Evolutionary conservation across 2,797 vertebrate species (phyloP).

Genomic region (Pseudochirops cupreus): DNA sequence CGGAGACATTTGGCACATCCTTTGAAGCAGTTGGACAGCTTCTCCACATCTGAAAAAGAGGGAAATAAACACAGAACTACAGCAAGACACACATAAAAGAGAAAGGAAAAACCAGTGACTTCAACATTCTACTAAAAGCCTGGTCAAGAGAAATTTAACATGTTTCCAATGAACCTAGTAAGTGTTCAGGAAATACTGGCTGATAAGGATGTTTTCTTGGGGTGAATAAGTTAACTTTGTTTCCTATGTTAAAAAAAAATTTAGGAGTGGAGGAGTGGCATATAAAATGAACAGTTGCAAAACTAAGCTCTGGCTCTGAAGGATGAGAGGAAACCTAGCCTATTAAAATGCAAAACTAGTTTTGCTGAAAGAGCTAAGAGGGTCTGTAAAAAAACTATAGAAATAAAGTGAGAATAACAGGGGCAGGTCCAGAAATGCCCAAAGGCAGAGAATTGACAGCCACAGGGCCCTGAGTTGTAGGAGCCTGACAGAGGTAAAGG

Average conservation of each 20-base stretch:
- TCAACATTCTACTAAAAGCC: background rate
- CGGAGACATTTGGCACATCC: background rate
- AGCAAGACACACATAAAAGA: background rate
- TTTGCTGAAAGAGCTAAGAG: background rate
- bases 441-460: background rate
- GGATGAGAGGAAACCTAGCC: background rate
- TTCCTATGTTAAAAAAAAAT: background rate
- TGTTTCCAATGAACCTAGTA: background rate
- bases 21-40: background rate
- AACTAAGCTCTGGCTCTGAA: background rate
- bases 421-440: background rate
- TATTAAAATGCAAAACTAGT: background rate
- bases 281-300: background rate
- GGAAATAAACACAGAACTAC: background rate
- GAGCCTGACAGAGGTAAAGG: background rate
- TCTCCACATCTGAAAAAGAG: background rate
- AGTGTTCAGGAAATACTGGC: rapidly evolving
- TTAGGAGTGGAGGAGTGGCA: background rate
- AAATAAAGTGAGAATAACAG: background rate
- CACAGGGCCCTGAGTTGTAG: background rate
- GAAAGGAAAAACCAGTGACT: slow-evolving; percentile 17
- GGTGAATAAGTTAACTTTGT: background rate
- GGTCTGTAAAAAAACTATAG: background rate
- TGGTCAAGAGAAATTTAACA: background rate
- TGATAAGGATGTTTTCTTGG: background rate